Conservation (phyloP, 2,113 vertebrate genomes). For the Chrysemys picta region DNA sequence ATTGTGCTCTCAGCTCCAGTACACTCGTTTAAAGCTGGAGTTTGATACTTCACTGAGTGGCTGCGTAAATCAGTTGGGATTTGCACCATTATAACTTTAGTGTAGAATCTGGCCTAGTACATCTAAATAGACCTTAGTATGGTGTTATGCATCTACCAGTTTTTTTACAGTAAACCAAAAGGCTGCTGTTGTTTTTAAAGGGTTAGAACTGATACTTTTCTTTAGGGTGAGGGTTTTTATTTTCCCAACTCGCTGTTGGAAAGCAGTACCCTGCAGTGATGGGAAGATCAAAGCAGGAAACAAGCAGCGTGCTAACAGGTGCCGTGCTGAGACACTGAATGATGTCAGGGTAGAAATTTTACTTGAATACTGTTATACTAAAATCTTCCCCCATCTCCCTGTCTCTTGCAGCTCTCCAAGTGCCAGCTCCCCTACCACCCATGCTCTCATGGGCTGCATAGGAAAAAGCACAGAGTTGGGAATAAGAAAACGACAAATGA, state of each 20-base stretch:
- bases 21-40: neutral
- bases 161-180: neutral
- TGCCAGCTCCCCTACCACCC: neutral
- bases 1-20: neutral
- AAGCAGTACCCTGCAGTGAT: neutral
- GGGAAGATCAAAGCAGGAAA: neutral
- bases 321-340: neutral
- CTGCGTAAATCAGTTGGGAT: neutral
- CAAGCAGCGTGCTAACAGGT: neutral
- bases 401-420: neutral
- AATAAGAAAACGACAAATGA: neutral
- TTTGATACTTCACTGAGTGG: neutral
- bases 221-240: neutral
- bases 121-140: neutral
- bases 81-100: neutral
- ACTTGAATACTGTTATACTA: neutral
- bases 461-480: neutral
- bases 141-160: neutral
- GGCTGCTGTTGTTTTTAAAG: neutral
- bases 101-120: neutral
- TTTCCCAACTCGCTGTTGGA: neutral
- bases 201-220: neutral
- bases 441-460: neutral
- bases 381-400: neutral
- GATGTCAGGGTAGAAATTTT: neutral